Conservation (phyloP, 2,888 invertebrate genomes). For the Dynastes hyllus region DNA sequence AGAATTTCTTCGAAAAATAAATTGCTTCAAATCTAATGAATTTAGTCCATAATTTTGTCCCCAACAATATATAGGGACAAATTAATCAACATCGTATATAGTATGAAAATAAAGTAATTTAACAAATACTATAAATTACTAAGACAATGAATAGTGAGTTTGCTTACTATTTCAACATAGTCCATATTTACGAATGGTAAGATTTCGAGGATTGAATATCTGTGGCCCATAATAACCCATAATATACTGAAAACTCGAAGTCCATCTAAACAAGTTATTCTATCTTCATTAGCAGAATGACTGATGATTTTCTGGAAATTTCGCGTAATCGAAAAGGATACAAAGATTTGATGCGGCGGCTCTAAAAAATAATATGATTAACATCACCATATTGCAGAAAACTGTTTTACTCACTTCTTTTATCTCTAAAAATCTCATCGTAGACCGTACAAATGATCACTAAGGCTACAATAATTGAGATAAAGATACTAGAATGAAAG, state of each 20-base stretch:
- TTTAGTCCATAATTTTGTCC: too few species aligned
- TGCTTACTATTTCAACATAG: conserved; percentile 36
- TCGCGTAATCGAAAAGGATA: conserved; percentile 54
- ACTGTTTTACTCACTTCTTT: conserved; percentile 4
- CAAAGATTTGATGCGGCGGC: conserved; percentile 47
- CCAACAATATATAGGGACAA: too few species aligned
- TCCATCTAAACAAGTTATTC: conserved; percentile 56
- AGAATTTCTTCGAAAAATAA: too few species aligned
- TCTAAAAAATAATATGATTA: conserved; percentile 50
- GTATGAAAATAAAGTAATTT: too few species aligned
- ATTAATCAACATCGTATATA: too few species aligned
- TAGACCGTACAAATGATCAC: conserved; percentile 52
- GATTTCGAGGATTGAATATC: conserved; percentile 46
- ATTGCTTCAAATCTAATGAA: too few species aligned
- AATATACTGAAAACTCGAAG: conserved; percentile 56
- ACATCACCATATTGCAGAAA: not conserved
- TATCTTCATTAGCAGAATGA: conserved; percentile 44
- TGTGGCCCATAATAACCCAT: conserved; percentile 57
- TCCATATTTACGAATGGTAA: conserved; percentile 52
- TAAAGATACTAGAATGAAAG: conserved; percentile 53
- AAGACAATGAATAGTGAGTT: not conserved
- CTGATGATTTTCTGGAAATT: conserved; percentile 52
- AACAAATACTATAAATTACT: too few species aligned
- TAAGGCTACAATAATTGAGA: conserved; percentile 47
- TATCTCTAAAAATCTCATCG: conserved; percentile 44